phyloP scores from a whole-genome alignment of 2,113 vertebrate species.

The Daubentonia madagascariensis region DNA sequence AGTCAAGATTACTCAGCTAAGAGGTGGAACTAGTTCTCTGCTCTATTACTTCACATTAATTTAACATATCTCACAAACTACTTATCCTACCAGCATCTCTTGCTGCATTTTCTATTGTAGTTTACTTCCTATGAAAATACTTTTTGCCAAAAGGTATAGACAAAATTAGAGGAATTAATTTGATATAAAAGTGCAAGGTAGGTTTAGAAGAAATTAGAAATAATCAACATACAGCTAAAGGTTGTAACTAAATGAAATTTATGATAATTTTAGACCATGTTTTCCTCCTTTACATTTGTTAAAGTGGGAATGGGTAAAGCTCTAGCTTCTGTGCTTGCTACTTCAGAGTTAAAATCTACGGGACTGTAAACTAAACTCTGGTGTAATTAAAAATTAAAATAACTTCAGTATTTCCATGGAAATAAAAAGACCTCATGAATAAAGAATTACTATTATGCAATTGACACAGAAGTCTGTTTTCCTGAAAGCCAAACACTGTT shows the following conservation, averaged over 20 bases:
- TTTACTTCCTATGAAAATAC: constrained; percentile 7
- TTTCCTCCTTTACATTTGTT: constrained; percentile 3
- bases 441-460: constrained; percentile 52
- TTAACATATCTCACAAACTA: neutral
- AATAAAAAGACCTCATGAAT: constrained; percentile 55
- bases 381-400: constrained; percentile 67
- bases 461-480: neutral
- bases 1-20: neutral
- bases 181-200: neutral
- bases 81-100: neutral
- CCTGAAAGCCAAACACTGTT: constrained; percentile 36
- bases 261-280: neutral
- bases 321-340: constrained; percentile 2
- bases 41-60: neutral
- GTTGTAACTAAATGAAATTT: constrained; percentile 29
- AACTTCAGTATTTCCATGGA: constrained; percentile 56
- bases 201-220: neutral
- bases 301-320: constrained; percentile 9
- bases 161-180: neutral
- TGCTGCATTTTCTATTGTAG: neutral
- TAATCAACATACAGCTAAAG: neutral
- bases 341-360: neutral
- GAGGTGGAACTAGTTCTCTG: neutral
- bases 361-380: constrained; percentile 53
- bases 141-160: neutral